Base-by-base conservation (phyloP, 2,888 invertebrate species). In the Argynnis bischoffii region DNA sequence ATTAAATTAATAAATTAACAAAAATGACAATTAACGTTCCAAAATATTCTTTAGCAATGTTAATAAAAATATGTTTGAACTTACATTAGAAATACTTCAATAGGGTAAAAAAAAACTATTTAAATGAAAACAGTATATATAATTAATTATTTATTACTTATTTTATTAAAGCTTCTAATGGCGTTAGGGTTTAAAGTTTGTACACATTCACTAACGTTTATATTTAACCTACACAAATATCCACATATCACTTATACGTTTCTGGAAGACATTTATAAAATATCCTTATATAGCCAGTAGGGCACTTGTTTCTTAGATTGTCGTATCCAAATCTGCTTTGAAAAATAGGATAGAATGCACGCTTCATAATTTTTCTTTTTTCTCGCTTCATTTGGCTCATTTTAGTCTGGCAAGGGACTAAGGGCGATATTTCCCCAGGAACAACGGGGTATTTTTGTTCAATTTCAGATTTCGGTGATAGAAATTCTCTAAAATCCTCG, bases 381-480 rank as follows among this genome's bases (percentile, higher is more conserved):
- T 41, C 66, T 13, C 76, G 67, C 15, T 76, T 77, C 55, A 65
- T 71, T 46, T 74, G 67, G 1, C 64, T 71, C 14, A 71, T 75
- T 14, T 76, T 76, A 13, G 73, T n/a, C 64, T 81, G 77, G 63
- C 82, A 82, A 0, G 76, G 75, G 0, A 75, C 71, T 0, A 76
- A 18, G 0, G 80, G 78, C 0, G 77, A 74, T 0, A 82, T 54
- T 2, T 78, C 65, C 0, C 76, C 81, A 0, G 81, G 77, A 0
- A 77, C 3, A 0, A 78, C 71, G 0, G 77, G 74, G 2, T 73
- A 74, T 1, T 73, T 54, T 6, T 57, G 50, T 1, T 66, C 67
- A 1, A 64, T 31, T 14, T 71, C 64, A 0, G 56, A 48, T 15
- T 72, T 56, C 6, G 64, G 2, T 3, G 73, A 63, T 4, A 67